Percentiles rank a stretch among this genome's conserved stretches.
Conservation (phyloP, 2,113 vertebrate genomes). For the Rhea pennata region DNA sequence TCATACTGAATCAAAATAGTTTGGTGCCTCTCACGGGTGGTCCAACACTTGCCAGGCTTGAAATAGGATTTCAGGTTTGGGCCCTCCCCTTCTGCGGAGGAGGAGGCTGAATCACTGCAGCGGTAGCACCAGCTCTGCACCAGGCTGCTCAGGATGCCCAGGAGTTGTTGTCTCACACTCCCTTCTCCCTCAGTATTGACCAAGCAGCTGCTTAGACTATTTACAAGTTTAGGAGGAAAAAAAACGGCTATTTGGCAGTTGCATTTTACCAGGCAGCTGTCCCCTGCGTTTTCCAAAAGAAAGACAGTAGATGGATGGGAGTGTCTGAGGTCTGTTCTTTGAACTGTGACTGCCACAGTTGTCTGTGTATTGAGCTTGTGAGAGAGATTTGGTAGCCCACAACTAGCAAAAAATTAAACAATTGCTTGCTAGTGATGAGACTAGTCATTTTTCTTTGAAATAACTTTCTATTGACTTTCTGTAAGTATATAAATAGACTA, state of each 20-base stretch:
- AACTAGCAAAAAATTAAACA: background rate
- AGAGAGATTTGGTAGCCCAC: background rate
- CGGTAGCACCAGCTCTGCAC: background rate
- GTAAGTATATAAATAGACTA: background rate
- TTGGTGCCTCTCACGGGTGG: background rate
- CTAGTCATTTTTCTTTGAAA: background rate
- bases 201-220: background rate
- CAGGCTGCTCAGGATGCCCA: background rate
- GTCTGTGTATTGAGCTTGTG: background rate
- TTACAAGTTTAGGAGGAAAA: background rate
- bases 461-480: background rate
- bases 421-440: background rate
- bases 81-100: background rate
- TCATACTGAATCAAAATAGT: background rate
- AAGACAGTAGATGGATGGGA: background rate
- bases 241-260: background rate
- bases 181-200: background rate
- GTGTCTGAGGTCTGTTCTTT: background rate
- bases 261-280: background rate
- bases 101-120: background rate
- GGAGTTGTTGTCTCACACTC: background rate
- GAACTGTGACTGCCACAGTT: background rate
- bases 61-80: background rate
- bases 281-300: background rate
- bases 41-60: fast-evolving